Evolutionary conservation across 2,113 vertebrate genomes (phyloP).

Genomic region (Vanacampus margaritifer): DNA sequence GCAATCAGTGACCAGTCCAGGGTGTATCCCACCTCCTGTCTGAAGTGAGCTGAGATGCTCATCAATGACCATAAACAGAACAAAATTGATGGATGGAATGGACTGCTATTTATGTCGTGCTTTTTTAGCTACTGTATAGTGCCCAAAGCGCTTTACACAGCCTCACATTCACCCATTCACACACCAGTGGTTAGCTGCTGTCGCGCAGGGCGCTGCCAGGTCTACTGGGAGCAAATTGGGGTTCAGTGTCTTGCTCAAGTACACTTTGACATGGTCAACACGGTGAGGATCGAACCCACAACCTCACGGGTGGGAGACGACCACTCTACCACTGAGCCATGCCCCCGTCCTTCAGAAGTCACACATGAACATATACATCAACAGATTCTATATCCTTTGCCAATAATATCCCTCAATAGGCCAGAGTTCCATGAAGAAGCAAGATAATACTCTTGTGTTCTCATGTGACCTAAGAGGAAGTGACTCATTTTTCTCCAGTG

Average conservation of each 20-base stretch:
- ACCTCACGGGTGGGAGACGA: too few relatives aligned
- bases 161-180: too few relatives aligned
- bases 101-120: too few relatives aligned
- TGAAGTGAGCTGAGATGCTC: not conserved
- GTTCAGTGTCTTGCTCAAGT: too few relatives aligned
- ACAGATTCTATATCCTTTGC: not conserved
- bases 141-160: too few relatives aligned
- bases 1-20: not conserved
- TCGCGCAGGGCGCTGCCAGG: too few relatives aligned
- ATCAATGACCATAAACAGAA: not conserved
- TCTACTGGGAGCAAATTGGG: too few relatives aligned
- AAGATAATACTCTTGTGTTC: not conserved
- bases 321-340: too few relatives aligned
- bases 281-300: too few relatives aligned
- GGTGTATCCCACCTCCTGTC: not conserved
- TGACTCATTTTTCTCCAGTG: constrained; percentile 25
- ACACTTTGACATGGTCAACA: too few relatives aligned
- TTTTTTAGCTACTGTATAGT: too few relatives aligned
- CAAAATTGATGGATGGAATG: not conserved
- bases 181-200: too few relatives aligned
- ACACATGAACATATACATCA: not conserved
- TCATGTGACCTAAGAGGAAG: constrained; percentile 1
- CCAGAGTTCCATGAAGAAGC: not conserved
- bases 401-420: not conserved
- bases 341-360: not conserved